Conservation (phyloP, 2,797 vertebrate species). For the Cuculus canorus region DNA sequence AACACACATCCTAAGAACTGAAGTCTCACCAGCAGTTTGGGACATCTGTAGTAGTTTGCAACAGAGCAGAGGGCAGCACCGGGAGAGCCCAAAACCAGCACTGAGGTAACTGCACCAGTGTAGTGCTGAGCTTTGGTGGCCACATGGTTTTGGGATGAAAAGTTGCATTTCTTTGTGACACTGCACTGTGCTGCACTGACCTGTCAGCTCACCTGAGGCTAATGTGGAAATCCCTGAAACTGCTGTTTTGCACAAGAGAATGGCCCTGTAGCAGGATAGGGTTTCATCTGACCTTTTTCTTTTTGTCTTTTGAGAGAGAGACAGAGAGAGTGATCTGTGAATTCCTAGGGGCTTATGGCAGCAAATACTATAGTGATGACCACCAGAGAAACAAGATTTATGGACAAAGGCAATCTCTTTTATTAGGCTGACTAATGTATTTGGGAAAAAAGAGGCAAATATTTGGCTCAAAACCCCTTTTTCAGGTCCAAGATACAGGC, state of each 20-base stretch:
- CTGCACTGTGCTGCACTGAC: no score
- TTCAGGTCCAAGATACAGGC: neutral
- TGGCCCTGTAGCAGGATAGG: neutral
- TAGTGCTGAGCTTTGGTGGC: fast-evolving
- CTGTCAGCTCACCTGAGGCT: neutral
- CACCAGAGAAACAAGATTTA: neutral
- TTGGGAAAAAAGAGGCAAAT: neutral
- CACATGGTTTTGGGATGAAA: fast-evolving
- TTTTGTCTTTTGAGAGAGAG: neutral
- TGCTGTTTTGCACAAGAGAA: neutral
- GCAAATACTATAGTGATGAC: neutral
- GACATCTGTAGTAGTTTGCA: neutral
- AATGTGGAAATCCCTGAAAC: fast-evolving
- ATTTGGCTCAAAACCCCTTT: neutral
- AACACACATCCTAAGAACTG: neutral
- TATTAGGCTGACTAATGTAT: neutral
- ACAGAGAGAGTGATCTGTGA: neutral
- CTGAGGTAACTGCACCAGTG: neutral
- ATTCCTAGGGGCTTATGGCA: neutral
- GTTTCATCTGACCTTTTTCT: neutral
- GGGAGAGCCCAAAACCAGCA: neutral
- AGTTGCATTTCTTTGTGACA: neutral
- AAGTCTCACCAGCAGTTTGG: neutral
- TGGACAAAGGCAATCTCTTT: neutral
- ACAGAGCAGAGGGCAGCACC: neutral